These are phyloP conservation scores for Drosophila paranaensis DNA, from an alignment of 2,888 invertebrate genomes.

Conservation along the genomic window DNA sequence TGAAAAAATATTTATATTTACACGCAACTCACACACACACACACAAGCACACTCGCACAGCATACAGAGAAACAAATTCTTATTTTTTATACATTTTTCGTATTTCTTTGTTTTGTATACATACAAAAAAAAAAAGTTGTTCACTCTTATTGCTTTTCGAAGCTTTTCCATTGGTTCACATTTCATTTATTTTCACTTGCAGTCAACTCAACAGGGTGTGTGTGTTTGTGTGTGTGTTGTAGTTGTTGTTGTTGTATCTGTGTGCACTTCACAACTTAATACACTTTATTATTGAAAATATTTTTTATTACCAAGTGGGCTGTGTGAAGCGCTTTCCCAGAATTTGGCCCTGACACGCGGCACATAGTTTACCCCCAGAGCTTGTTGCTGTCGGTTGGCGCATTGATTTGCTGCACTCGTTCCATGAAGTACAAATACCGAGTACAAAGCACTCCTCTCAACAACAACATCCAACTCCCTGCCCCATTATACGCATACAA, in stretches of 20 bases:
- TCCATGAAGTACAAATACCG: conserved; percentile 62
- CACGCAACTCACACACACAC: conserved; percentile 34
- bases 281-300: conserved; percentile 81
- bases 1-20: conserved; percentile 72
- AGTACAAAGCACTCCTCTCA: conserved; percentile 50
- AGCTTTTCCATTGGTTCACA: conserved; percentile 77
- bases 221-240: conserved; percentile 15
- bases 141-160: conserved; percentile 77
- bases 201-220: conserved; percentile 41
- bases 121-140: conserved; percentile 54
- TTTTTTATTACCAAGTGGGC: conserved; percentile 79
- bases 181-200: conserved; percentile 78
- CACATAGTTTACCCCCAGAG: conserved; percentile 49
- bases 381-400: conserved; percentile 35
- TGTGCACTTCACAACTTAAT: conserved; percentile 79
- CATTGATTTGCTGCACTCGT: conserved; percentile 76
- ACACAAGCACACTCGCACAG: conserved; percentile 15
- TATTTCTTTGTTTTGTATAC: conserved; percentile 53
- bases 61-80: conserved; percentile 37
- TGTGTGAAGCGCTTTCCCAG: conserved; percentile 59
- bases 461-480: conserved; percentile 25
- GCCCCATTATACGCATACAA: conserved; percentile 28
- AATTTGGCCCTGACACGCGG: conserved; percentile 78
- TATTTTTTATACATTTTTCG: conserved; percentile 32
- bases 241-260: conserved; percentile 32